Evolutionary conservation across 2,888 invertebrate species (phyloP).

Genomic region (Megastigmus dorsalis): DNA sequence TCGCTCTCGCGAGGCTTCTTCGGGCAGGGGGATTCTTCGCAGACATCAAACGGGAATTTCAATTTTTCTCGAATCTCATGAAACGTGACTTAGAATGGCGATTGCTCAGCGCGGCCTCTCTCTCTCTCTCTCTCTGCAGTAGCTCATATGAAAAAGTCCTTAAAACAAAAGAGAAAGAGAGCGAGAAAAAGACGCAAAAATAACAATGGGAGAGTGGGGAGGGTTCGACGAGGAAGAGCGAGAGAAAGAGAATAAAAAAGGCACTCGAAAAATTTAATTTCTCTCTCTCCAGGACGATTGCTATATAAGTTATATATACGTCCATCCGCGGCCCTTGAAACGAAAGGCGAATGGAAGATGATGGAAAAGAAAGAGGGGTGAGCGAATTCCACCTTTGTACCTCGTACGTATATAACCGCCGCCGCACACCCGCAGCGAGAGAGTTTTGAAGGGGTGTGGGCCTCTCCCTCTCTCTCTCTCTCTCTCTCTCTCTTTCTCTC

Average conservation of each 20-base stretch:
- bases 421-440: neutral
- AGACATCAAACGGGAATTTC: slow-evolving; percentile 36
- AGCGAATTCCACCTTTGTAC: slow-evolving; percentile 6
- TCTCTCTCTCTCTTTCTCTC: neutral
- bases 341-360: neutral
- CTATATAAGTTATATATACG: too few species aligned
- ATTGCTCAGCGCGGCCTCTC: neutral
- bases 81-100: slow-evolving; percentile 11
- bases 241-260: neutral
- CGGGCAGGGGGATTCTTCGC: slow-evolving; percentile 17
- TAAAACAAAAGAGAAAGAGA: too few species aligned
- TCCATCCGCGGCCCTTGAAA: slow-evolving; percentile 1
- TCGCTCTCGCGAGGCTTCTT: slow-evolving; percentile 24
- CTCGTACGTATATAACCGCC: neutral
- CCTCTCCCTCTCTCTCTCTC: neutral
- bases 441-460: too few species aligned
- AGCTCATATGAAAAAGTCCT: slow-evolving; percentile 3
- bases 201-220: too few species aligned
- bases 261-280: slow-evolving; percentile 18
- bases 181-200: too few species aligned
- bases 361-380: neutral
- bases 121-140: too few species aligned
- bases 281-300: slow-evolving; percentile 5
- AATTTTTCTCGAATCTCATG: slow-evolving; percentile 16
- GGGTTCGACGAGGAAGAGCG: neutral